phyloP scores from a whole-genome alignment of 2,797 vertebrate genomes.

The Psittacula echo region DNA sequence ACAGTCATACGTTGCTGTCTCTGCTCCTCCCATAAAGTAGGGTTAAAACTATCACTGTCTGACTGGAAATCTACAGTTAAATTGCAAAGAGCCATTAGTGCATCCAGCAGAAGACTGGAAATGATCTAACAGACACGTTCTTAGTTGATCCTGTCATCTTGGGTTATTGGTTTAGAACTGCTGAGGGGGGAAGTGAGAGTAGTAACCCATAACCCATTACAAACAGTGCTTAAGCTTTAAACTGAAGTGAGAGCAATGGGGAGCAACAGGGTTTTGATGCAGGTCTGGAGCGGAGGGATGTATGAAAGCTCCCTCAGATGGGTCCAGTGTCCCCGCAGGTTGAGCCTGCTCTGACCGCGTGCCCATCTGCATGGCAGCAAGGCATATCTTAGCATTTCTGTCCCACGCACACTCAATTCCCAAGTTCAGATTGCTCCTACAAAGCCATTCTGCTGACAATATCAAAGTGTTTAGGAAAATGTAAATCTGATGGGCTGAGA shows the following conservation, averaged over 20 bases:
- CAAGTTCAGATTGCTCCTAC: neutral
- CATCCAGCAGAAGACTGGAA: neutral
- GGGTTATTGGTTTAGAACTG: neutral
- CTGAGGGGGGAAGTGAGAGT: accelerated
- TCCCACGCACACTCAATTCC: neutral
- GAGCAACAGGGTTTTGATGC: neutral
- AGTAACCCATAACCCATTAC: neutral
- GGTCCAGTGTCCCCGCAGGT: neutral
- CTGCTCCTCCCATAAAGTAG: constrained; percentile 98
- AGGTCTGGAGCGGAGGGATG: neutral
- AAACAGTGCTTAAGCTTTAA: neutral
- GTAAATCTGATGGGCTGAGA: no score
- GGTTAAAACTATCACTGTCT: constrained; percentile 98
- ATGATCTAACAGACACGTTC: neutral
- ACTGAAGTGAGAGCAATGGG: neutral
- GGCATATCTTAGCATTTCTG: neutral
- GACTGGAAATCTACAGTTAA: constrained; percentile 93
- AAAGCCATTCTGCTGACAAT: neutral
- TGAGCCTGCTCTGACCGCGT: neutral
- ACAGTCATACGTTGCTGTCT: constrained; percentile 98
- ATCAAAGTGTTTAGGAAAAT: accelerated
- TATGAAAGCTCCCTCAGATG: accelerated
- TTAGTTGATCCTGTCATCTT: accelerated
- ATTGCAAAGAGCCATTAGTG: constrained; percentile 15
- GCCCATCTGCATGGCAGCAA: neutral